Evolutionary conservation across 2,113 vertebrate species (phyloP), one percentile per base, ranked within the genome.

Genomic region (Toxotes jaculatrix): DNA sequence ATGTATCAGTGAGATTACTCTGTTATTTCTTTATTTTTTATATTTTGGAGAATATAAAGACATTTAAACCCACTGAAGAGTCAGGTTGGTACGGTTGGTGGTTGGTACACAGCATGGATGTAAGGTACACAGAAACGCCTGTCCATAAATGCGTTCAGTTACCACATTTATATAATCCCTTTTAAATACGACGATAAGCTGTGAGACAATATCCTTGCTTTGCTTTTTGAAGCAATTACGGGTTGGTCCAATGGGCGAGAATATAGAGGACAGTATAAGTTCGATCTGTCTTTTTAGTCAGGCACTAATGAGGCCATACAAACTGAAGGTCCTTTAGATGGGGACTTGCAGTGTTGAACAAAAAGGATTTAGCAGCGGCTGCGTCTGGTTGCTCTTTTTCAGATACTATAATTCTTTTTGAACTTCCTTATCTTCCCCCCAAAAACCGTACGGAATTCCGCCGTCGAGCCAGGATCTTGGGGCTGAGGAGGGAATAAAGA

Each of bases 351-450:
- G 64, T 62, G 36, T 51, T 55, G 65, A 85, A 92, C 90, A 87
- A 89, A 92, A 88, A 89, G 84, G 76, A 89, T 17, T 62, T 79
- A 88, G 82, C 80, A 43, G 59, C 55, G 62, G 83, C 38, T 79
- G 47, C 19, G 32, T 40, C 36, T 66, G 68, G 36, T 34, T 31
- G 10, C 11, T 65, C 36, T 10, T 38, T 64, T 49, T 42, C 34
- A 40, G 1, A 59, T 4, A 63, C 51, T 32, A 2, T 1, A 66
- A 76, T 10, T 63, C 14, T 21, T 62, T 21, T 21, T 27, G 27
- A 40, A 31, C 38, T 32, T 10, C 17, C 23, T 19, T 8, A 13
- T 78, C 1, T 53, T 5, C 17, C 0, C 2, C 0, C 3, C 23
- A 23, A 53, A 19, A 11, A 47, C 1, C 27, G 1, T 21, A 27